These are phyloP conservation scores for Halyomorpha halys DNA, from an alignment of 1,140 invertebrate genomes.

Conservation along the genomic window DNA sequence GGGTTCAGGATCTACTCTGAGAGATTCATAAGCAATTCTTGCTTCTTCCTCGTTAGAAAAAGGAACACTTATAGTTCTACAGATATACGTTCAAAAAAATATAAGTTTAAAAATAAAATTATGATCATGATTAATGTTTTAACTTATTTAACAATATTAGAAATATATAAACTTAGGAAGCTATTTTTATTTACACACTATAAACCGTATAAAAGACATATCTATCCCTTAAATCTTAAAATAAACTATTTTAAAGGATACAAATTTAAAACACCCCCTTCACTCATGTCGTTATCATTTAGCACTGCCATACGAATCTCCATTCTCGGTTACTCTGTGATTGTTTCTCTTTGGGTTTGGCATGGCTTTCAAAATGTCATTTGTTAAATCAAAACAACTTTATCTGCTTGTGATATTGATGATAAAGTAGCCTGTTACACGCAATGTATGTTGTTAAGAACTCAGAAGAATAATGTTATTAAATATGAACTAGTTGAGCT, in stretches of 20 bases:
- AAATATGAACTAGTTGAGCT: background rate
- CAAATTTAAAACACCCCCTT: too few species aligned
- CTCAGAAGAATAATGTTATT: background rate
- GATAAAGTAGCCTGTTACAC: too few species aligned
- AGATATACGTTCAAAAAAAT: background rate
- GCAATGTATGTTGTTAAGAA: background rate
- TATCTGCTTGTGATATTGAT: background rate
- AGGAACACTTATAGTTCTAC: constrained; percentile 35
- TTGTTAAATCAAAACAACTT: constrained; percentile 7
- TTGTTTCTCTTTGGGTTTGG: too few species aligned
- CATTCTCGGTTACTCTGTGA: constrained; percentile 38
- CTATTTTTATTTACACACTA: too few species aligned
- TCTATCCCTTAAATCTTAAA: too few species aligned
- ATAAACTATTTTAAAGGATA: too few species aligned
- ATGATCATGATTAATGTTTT: too few species aligned
- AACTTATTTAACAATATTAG: too few species aligned
- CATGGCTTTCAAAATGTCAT: constrained; percentile 12
- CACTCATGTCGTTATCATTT: too few species aligned
- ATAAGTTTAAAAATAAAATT: background rate
- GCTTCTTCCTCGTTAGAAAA: constrained; percentile 53
- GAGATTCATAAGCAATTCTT: constrained; percentile 57
- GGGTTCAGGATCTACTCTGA: constrained; percentile 66
- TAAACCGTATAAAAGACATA: too few species aligned
- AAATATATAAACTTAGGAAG: too few species aligned
- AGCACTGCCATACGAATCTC: too few species aligned